Percentiles rank a stretch among this genome's conserved stretches.
Conservation (phyloP, 1,140 invertebrate genomes). For the Danaus melanippus region DNA sequence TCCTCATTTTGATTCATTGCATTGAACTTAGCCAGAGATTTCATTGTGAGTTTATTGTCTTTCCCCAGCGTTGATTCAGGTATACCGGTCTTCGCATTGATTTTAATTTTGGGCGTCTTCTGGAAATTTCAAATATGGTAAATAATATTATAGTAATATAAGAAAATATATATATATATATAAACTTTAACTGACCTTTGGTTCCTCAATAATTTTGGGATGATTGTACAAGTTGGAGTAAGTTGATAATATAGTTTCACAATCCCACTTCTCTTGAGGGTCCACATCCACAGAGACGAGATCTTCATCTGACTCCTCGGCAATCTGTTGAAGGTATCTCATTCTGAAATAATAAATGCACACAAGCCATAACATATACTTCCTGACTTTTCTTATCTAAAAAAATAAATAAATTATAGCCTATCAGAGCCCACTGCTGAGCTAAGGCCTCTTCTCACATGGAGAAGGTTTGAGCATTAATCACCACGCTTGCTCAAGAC, state of each 20-base stretch:
- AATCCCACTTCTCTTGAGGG: slow-evolving; percentile 89
- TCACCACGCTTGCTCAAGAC: too few species aligned
- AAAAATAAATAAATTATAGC: too few species aligned
- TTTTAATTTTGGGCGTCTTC: slow-evolving; percentile 77
- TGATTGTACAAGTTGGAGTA: slow-evolving; percentile 94
- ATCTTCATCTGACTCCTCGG: slow-evolving; percentile 74
- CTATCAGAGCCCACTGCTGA: too few species aligned
- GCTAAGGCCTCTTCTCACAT: too few species aligned
- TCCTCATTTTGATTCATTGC: slow-evolving; percentile 57
- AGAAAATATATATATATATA: too few species aligned
- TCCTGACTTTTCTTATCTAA: too few species aligned
- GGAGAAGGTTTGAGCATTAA: too few species aligned
- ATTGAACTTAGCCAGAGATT: slow-evolving; percentile 78
- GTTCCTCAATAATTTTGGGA: slow-evolving; percentile 89
- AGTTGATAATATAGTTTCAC: slow-evolving; percentile 91
- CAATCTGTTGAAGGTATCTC: slow-evolving; percentile 66
- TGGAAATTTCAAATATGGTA: slow-evolving; percentile 26
- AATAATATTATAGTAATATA: too few species aligned
- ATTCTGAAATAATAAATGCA: slow-evolving; percentile 30
- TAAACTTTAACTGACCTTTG: slow-evolving; percentile 68
- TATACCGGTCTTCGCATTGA: slow-evolving; percentile 81
- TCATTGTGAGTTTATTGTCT: slow-evolving; percentile 78
- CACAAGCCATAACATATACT: too few species aligned
- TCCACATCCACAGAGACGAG: slow-evolving; percentile 75
- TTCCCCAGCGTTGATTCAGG: slow-evolving; percentile 77